These are phyloP conservation scores for Clivina fossor DNA, from an alignment of 2,888 invertebrate species.

Conservation along the genomic window DNA sequence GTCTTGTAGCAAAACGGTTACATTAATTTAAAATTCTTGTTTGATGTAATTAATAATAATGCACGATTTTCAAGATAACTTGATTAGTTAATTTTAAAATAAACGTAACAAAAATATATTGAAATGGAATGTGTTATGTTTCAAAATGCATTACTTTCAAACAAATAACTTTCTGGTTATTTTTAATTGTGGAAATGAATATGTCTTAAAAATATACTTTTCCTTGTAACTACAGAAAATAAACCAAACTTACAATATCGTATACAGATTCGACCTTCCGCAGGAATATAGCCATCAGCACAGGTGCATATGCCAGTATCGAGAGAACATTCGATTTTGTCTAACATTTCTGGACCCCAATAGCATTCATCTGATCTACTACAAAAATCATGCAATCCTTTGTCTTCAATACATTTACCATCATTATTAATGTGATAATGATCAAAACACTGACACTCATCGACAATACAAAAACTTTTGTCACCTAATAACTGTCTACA, in stretches of 20 bases:
- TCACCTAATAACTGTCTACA: slow-evolving; percentile 43
- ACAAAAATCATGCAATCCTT: slow-evolving; percentile 47
- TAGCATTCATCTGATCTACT: slow-evolving; percentile 47
- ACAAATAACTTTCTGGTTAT: too few species aligned
- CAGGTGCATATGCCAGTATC: slow-evolving; percentile 46
- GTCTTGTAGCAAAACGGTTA: too few species aligned
- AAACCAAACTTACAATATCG: slow-evolving; percentile 25
- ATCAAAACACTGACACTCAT: slow-evolving; percentile 47
- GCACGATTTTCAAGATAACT: too few species aligned
- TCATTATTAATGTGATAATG: slow-evolving; percentile 42
- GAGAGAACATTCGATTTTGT: slow-evolving; percentile 46
- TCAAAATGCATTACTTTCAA: too few species aligned
- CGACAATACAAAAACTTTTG: slow-evolving; percentile 45
- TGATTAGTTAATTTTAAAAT: too few species aligned
- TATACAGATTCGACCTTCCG: slow-evolving; percentile 44
- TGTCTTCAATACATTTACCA: slow-evolving; percentile 47
- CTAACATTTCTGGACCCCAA: slow-evolving; percentile 47
- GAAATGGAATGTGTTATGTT: too few species aligned
- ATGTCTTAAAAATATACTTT: too few species aligned
- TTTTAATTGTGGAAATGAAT: too few species aligned
- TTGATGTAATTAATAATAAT: too few species aligned
- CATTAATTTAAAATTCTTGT: too few species aligned
- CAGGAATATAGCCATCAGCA: slow-evolving; percentile 43
- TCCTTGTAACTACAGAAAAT: too few species aligned
- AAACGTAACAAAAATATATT: too few species aligned